A percentile compares a stretch with the other conserved stretches of the same genome.
Conservation (phyloP, 1,140 invertebrate genomes). For the Oryctes rhinoceros region DNA sequence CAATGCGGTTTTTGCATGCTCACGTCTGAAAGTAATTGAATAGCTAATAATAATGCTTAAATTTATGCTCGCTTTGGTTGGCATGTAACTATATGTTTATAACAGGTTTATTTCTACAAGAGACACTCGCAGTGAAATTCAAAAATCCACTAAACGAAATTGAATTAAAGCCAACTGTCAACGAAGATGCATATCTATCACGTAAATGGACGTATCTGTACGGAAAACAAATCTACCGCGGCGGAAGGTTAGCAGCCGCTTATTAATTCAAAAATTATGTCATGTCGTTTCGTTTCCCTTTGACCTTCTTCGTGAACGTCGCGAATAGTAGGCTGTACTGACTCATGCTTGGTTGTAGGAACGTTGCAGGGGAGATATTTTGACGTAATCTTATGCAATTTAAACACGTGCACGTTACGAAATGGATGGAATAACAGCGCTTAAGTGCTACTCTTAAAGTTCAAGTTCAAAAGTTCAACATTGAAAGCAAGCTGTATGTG, state of each 20-base stretch:
- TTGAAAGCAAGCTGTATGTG: slow-evolving; percentile 8
- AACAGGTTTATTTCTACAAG: no score
- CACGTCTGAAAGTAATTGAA: not conserved
- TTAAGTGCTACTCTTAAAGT: slow-evolving; percentile 11
- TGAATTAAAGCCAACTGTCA: no score
- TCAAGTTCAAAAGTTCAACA: slow-evolving; percentile 35
- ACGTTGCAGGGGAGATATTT: slow-evolving; percentile 9
- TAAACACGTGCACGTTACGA: slow-evolving; percentile 19
- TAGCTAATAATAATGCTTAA: not conserved
- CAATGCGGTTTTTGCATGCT: not conserved
- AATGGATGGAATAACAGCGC: slow-evolving; percentile 3
- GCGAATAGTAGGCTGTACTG: slow-evolving; percentile 2
- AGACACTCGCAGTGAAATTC: no score
- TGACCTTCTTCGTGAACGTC: slow-evolving; percentile 16
- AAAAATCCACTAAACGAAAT: no score
- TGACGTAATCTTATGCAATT: slow-evolving; percentile 31
- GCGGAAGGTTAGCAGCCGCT: not conserved
- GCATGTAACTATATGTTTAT: no score
- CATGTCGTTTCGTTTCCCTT: slow-evolving; percentile 1
- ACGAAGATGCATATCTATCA: no score
- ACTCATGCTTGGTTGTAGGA: not conserved
- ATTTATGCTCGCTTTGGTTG: no score
- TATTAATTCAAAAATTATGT: slow-evolving; percentile 7
- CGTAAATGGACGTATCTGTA: no score
- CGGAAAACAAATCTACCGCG: no score